Percentiles rank a stretch among this genome's conserved stretches.
These are phyloP conservation scores for Phalacrocorax brasilianus DNA, from an alignment of 2,113 vertebrate genomes.

Conservation along the genomic window DNA sequence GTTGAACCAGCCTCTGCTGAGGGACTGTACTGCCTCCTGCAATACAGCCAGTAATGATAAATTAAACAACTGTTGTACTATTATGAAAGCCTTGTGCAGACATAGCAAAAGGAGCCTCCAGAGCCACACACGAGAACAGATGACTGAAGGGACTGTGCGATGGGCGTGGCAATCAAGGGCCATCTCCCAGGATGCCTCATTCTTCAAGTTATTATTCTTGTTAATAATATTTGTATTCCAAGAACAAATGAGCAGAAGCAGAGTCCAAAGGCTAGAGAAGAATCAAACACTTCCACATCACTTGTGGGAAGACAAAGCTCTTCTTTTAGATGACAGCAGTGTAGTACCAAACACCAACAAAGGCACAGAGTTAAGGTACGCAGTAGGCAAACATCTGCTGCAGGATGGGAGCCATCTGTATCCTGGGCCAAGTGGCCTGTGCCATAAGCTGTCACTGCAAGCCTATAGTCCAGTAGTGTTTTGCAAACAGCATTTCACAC, in stretches of 20 bases:
- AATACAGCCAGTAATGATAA: neutral
- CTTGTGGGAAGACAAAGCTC: neutral
- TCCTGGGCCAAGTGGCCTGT: neutral
- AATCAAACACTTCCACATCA: neutral
- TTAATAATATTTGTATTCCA: neutral
- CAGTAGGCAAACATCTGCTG: neutral
- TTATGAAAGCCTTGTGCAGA: neutral
- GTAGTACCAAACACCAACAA: neutral
- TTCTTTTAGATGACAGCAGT: neutral
- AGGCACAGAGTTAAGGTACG: neutral
- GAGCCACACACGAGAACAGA: accelerated
- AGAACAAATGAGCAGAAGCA: neutral
- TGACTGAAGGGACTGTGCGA: neutral
- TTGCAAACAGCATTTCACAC: neutral
- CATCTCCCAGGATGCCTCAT: neutral
- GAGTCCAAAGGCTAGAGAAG: neutral
- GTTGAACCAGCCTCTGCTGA: neutral
- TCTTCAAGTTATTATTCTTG: neutral
- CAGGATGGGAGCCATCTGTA: neutral
- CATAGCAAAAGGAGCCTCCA: neutral
- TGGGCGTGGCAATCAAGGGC: neutral
- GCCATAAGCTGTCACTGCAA: neutral
- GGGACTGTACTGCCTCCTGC: neutral
- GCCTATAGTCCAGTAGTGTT: neutral
- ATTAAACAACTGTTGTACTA: neutral